phyloP scores from a whole-genome alignment of 1,140 invertebrate species.

The Drosophila prosaltans region DNA sequence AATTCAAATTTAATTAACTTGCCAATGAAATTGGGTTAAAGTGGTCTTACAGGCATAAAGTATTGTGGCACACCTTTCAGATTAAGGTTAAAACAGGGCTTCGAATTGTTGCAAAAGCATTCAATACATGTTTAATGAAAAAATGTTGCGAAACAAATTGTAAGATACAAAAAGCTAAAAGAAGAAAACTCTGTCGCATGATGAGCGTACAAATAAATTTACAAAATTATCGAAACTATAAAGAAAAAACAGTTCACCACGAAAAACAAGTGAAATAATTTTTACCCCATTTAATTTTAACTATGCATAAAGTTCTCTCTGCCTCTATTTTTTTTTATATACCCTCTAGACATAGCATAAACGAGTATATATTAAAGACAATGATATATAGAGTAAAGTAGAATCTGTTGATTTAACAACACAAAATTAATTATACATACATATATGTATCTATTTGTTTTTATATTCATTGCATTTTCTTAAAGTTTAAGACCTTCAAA shows the following conservation, averaged over 20 bases:
- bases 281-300: constrained; percentile 12
- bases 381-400: no score
- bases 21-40: neutral
- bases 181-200: neutral
- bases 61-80: neutral
- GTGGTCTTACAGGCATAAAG: neutral
- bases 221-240: neutral
- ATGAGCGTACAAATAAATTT: neutral
- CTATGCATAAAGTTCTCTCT: neutral
- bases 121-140: neutral
- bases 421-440: no score
- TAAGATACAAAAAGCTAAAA: neutral
- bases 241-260: neutral
- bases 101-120: neutral
- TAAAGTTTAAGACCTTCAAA: no score
- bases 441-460: no score
- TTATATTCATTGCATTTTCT: no score
- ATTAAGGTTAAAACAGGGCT: neutral
- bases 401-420: no score
- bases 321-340: no score
- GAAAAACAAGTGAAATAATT: neutral
- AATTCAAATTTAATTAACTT: constrained; percentile 1
- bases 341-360: no score
- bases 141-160: neutral
- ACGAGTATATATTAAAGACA: no score